Conservation (phyloP, 2,113 vertebrate genomes). For the Rhea americana region DNA sequence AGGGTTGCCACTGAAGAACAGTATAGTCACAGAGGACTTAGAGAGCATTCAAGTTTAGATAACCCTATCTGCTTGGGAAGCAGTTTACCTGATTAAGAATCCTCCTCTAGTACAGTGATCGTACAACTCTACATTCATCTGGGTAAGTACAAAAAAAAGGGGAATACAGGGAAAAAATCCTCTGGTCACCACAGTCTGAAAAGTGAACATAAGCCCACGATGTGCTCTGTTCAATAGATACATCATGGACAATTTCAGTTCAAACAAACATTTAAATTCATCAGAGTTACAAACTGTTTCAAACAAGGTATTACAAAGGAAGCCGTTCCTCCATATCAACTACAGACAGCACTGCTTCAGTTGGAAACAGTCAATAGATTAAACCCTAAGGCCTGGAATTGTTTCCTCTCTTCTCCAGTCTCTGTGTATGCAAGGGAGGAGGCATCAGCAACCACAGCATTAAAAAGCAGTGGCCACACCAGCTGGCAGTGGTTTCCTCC, state of each 20-base stretch:
- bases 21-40: background rate
- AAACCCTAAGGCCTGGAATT: background rate
- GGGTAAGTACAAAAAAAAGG: background rate
- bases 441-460: constrained; percentile 68
- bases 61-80: background rate
- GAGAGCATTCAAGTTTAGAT: background rate
- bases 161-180: background rate
- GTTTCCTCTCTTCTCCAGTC: background rate
- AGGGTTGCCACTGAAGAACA: background rate
- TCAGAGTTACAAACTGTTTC: background rate
- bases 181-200: background rate
- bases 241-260: background rate
- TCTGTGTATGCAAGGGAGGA: constrained; percentile 1
- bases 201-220: background rate
- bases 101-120: background rate
- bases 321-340: background rate
- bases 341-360: background rate
- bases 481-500: constrained; percentile 67
- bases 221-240: background rate
- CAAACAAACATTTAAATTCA: background rate
- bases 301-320: background rate
- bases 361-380: background rate
- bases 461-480: constrained; percentile 51
- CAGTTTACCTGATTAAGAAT: background rate
- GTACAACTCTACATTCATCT: background rate